phyloP scores from a whole-genome alignment of 37 sponge, comb jelly and placozoan species.

The Aphrocallistes beatrix region DNA sequence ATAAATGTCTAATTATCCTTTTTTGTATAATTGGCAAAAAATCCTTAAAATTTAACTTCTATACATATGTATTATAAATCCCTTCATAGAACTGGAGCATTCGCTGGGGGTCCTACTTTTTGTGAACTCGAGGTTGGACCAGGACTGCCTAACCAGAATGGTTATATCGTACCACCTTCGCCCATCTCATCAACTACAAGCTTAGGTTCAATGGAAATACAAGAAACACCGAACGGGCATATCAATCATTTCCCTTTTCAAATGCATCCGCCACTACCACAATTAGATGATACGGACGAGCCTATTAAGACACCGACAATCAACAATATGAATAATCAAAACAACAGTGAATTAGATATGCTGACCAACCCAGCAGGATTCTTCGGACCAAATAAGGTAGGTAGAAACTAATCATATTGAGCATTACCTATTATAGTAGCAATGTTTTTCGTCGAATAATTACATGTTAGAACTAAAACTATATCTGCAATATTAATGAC shows the following conservation, averaged over 20 bases:
- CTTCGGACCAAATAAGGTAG: too few species aligned
- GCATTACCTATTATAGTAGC: too few species aligned
- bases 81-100: not conserved
- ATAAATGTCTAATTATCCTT: too few species aligned
- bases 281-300: not conserved
- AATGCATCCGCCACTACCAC: not conserved
- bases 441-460: too few species aligned
- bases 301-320: constrained; percentile 8
- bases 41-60: too few species aligned
- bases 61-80: too few species aligned
- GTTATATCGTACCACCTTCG: not conserved
- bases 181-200: not conserved
- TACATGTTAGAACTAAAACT: too few species aligned
- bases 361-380: not conserved
- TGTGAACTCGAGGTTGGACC: not conserved
- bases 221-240: not conserved
- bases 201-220: not conserved
- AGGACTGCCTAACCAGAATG: not conserved
- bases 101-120: not conserved
- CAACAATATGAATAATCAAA: not conserved
- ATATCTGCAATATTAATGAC: too few species aligned
- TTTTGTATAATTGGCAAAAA: too few species aligned
- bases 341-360: not conserved
- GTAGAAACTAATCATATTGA: too few species aligned
- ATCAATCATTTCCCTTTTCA: not conserved